Evolutionary conservation across 1,140 invertebrate species (phyloP).

Genomic region (Cardiocondyla obscurior): DNA sequence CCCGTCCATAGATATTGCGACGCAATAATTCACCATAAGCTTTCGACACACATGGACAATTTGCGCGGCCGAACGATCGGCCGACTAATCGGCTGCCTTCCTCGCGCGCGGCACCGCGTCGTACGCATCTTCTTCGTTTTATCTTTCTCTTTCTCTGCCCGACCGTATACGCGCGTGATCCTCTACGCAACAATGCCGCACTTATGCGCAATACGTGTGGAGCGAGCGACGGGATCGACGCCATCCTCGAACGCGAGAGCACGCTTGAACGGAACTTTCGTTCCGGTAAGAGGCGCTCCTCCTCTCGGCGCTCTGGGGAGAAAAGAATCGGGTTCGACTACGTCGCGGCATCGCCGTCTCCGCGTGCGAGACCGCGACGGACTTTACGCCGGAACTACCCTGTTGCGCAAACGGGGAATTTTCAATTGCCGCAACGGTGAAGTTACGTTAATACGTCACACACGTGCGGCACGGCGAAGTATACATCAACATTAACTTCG

Average conservation of each 20-base stretch:
- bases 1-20: constrained; percentile 73
- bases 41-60: constrained; percentile 74
- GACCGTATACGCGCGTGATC: not conserved
- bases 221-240: constrained; percentile 27
- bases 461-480: constrained; percentile 4
- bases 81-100: constrained; percentile 18
- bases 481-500: constrained; percentile 24
- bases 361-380: not conserved
- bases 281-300: not conserved
- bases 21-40: constrained; percentile 77
- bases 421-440: constrained; percentile 21
- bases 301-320: not conserved
- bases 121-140: constrained; percentile 1
- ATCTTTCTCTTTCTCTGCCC: not conserved
- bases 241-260: constrained; percentile 38
- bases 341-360: not conserved
- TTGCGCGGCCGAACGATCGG: constrained; percentile 52
- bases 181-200: constrained; percentile 24
- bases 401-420: constrained; percentile 25
- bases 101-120: constrained; percentile 30
- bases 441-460: constrained; percentile 9
- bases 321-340: not conserved
- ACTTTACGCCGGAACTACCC: not conserved
- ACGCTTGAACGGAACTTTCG: constrained; percentile 9
- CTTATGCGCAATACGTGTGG: not conserved